Percentiles rank a stretch among this genome's conserved stretches.
phyloP scores from a whole-genome alignment of 2,888 invertebrate species.

The Epiblema foenella region DNA sequence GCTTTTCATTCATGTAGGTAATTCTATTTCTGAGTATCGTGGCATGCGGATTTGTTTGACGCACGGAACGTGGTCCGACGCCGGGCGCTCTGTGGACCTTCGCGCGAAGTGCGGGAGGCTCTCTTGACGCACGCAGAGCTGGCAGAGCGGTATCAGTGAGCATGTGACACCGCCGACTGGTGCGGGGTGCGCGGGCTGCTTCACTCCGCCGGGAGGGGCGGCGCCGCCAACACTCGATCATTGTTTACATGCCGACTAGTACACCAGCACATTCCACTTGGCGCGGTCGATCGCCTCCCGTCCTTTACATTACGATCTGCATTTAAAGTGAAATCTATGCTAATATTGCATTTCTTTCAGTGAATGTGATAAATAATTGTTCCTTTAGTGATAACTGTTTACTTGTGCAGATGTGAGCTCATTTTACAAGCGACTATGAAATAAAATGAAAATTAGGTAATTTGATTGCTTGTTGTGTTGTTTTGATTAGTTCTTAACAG shows the following conservation, averaged over 20 bases:
- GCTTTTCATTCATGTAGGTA: slow-evolving; percentile 70
- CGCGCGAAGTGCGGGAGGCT: slow-evolving; percentile 48
- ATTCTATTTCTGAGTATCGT: slow-evolving; percentile 66
- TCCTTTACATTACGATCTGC: slow-evolving; percentile 66
- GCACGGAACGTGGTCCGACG: slow-evolving; percentile 57
- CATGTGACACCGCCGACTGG: slow-evolving; percentile 47
- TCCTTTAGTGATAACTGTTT: slow-evolving; percentile 52
- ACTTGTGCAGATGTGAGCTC: slow-evolving; percentile 66
- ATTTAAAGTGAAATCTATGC: slow-evolving; percentile 72
- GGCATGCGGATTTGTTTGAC: slow-evolving; percentile 65
- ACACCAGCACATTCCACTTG: slow-evolving; percentile 79
- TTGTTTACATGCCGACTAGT: slow-evolving; percentile 78
- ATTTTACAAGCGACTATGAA: slow-evolving; percentile 74
- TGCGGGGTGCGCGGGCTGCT: slow-evolving; percentile 52
- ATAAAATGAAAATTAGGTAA: slow-evolving; percentile 84
- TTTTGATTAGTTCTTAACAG: slow-evolving; percentile 49
- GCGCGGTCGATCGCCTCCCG: slow-evolving; percentile 60
- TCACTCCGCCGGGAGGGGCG: slow-evolving; percentile 61
- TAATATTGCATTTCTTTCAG: slow-evolving; percentile 68
- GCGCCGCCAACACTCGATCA: slow-evolving; percentile 65
- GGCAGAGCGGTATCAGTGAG: slow-evolving; percentile 57
- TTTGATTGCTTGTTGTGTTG: slow-evolving; percentile 49
- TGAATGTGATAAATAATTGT: slow-evolving; percentile 61
- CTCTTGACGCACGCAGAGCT: slow-evolving; percentile 68
- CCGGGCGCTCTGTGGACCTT: slow-evolving; percentile 56